Conservation (phyloP, 2,888 invertebrate species). For the Ernsta delagoae region DNA sequence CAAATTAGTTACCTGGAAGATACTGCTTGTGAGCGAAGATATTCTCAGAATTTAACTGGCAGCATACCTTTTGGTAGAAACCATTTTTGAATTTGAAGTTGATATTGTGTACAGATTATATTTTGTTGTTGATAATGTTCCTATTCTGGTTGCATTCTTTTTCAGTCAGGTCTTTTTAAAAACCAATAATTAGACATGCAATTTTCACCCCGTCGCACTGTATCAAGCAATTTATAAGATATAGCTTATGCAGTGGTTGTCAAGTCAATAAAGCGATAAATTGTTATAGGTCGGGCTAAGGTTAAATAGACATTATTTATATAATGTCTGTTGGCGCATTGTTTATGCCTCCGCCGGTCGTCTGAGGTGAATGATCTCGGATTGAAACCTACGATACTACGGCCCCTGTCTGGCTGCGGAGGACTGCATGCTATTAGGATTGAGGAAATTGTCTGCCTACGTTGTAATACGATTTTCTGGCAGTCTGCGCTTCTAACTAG, state of each 20-base stretch:
- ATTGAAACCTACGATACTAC: slow-evolving; percentile 8
- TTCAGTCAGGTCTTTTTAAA: no score
- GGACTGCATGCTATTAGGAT: slow-evolving; percentile 11
- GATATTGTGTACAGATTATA: no score
- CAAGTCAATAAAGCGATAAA: slow-evolving; percentile 36
- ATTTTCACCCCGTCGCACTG: not conserved
- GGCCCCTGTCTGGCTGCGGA: slow-evolving; percentile 5
- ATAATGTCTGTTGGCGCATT: slow-evolving; percentile 11
- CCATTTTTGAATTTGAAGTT: no score
- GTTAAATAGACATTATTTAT: slow-evolving; percentile 27
- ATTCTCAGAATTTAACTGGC: no score
- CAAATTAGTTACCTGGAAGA: no score
- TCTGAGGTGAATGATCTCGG: slow-evolving; percentile 28
- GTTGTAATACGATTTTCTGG: not conserved
- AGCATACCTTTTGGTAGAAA: no score
- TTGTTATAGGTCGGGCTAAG: slow-evolving; percentile 32
- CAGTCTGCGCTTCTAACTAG: no score
- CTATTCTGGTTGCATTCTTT: no score
- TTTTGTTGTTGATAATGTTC: no score
- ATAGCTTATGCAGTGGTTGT: slow-evolving; percentile 27
- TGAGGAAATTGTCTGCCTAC: slow-evolving; percentile 20
- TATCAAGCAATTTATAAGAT: not conserved
- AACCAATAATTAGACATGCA: no score
- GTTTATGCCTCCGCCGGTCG: slow-evolving; percentile 20
- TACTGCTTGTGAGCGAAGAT: no score